A percentile compares a stretch with the other conserved stretches of the same genome.
phyloP scores from a whole-genome alignment of 2,797 vertebrate genomes.

The Fringilla coelebs region DNA sequence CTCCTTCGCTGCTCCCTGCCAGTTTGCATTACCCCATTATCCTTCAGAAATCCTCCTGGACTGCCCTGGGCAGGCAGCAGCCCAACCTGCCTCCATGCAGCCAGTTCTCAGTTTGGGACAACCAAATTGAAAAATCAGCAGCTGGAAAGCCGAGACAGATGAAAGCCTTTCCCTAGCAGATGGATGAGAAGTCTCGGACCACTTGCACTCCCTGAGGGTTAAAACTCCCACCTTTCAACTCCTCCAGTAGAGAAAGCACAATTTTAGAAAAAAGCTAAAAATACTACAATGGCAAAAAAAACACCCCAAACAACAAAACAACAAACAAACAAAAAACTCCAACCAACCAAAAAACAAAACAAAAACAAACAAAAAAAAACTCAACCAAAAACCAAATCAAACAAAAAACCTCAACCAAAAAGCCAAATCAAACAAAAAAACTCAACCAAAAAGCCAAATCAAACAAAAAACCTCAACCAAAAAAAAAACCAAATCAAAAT shows the following conservation, averaged over 20 bases:
- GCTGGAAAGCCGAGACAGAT: slow-evolving; percentile 26
- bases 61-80: not conserved
- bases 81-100: not conserved
- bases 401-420: not conserved
- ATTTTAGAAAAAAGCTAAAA: not conserved
- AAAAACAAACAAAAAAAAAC: not conserved
- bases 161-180: not conserved
- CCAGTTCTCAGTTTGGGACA: not conserved
- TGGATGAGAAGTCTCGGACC: not conserved
- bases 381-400: not conserved
- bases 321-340: not conserved
- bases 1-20: not conserved
- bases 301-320: not conserved
- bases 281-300: not conserved
- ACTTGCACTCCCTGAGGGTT: not conserved
- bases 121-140: slow-evolving; percentile 44
- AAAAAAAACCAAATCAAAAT: not conserved
- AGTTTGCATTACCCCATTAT: not conserved
- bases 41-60: slow-evolving; percentile 26
- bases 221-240: not conserved
- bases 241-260: not conserved
- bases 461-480: not conserved
- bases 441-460: not conserved
- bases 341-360: not conserved
- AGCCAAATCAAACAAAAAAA: not conserved